Base-by-base conservation (phyloP, 2,113 vertebrate species). In the Myrmecobius fasciatus region DNA sequence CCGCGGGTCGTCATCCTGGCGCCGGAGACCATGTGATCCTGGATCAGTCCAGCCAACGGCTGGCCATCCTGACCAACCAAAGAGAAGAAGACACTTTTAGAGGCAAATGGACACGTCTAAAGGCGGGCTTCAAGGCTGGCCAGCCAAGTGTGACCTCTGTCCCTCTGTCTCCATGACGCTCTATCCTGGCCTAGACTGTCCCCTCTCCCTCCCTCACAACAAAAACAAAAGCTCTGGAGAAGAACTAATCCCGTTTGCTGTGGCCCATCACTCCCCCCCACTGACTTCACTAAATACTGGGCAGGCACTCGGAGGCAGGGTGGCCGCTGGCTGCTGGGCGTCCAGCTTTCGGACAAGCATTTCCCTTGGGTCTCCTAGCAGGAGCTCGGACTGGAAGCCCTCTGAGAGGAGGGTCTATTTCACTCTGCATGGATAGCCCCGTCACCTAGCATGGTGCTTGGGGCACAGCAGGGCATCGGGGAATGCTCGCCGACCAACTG, bases 21-120 rank as follows among this genome's bases (percentile, higher is more conserved):
- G 26, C 99, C 99, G 0, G 99, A 99, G 26, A 99, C 98, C 99
- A 99, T 99, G 98, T 99, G 99, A 97, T 99, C 99, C 97, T 99
- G 99, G 97, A 99, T 99, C 97, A 99, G 93, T 25, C 99, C 99
- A 0, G 99, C 99, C 95, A 99, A 97, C 0, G 99, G 99, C 53
- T 99, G 99, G 67, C 99, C 99, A 95, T 99, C 99, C 99, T 99
- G 47, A 53, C 48, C 94, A 93, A 43, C 0, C 60, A 93, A 0
- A 91, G 31, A 3, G 8, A 22, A 12, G 31, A 94, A 91, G 0
- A 24, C 1, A 53, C 54, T 91, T 17, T 83, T 47, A 54, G 93
- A 93, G 83, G 52, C 89, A 52, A 89, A 89, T 5, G 90, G 47
- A 53, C 96, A 52, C 49, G 89, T 47, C 52, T 94, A 53, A n/a